These are phyloP conservation scores for Drosophila burlai DNA, from an alignment of 1,140 invertebrate genomes.

Conservation along the genomic window DNA sequence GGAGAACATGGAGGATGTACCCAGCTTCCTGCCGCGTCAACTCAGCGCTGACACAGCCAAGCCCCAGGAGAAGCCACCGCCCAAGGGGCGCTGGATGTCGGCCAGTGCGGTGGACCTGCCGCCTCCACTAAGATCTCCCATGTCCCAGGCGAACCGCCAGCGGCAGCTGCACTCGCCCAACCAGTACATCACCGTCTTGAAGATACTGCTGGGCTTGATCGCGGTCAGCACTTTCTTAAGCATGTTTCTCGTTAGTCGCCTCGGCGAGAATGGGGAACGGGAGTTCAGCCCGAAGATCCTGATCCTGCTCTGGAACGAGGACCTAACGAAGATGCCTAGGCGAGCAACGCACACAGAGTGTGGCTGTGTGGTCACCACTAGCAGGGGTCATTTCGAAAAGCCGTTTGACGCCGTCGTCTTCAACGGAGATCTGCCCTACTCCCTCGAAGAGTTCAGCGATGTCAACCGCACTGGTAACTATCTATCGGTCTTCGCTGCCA, in stretches of 20 bases:
- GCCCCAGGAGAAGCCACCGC: background rate
- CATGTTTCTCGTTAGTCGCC: constrained; percentile 10
- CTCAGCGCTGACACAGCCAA: background rate
- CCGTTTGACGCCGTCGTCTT: constrained; percentile 56
- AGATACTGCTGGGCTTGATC: constrained; percentile 7
- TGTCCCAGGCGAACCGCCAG: constrained; percentile 19
- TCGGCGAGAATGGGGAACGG: background rate
- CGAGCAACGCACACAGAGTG: constrained; percentile 32
- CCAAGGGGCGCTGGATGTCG: constrained; percentile 2
- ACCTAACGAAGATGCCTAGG: background rate
- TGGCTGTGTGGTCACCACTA: constrained; percentile 52
- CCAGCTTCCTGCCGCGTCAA: constrained; percentile 26
- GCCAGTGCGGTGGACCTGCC: constrained; percentile 24
- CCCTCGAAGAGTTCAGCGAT: constrained; percentile 1
- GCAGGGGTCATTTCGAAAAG: background rate
- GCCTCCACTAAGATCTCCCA: constrained; percentile 30
- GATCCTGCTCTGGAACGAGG: constrained; percentile 58
- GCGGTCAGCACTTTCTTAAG: constrained; percentile 26
- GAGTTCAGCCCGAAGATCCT: background rate
- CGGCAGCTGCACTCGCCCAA: background rate
- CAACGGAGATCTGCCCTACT: constrained; percentile 48
- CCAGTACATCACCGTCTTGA: constrained; percentile 22
- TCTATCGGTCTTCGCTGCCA: constrained; percentile 41
- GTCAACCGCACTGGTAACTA: constrained; percentile 17
- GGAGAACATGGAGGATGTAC: constrained; percentile 15